A percentile compares a stretch with the other conserved stretches of the same genome.
Conservation (phyloP, 2,888 invertebrate species). For the Parasteatoda lunata region DNA sequence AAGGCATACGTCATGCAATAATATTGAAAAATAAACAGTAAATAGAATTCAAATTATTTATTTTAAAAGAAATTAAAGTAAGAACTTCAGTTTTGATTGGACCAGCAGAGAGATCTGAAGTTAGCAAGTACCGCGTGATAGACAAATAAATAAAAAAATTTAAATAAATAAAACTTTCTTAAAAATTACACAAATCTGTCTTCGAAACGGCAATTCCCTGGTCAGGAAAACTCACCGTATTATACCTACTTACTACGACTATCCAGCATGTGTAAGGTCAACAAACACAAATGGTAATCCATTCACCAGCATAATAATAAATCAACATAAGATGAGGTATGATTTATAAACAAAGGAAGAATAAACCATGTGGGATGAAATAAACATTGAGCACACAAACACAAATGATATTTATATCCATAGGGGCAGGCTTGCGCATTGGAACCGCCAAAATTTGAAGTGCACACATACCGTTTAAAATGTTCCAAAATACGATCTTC, state of each 20-base stretch:
- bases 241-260: constrained; percentile 50
- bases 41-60: too few relatives aligned
- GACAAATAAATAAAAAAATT: too few relatives aligned
- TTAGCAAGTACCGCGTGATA: too few relatives aligned
- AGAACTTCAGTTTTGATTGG: too few relatives aligned
- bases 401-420: constrained; percentile 58
- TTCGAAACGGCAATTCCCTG: too few relatives aligned
- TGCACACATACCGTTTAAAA: constrained; percentile 90
- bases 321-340: constrained; percentile 55
- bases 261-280: constrained; percentile 50
- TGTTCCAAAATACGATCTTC: constrained; percentile 97
- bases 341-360: constrained; percentile 50
- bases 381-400: constrained; percentile 51
- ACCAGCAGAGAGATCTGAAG: too few relatives aligned
- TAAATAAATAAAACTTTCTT: too few relatives aligned
- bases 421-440: constrained; percentile 43
- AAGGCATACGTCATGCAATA: too few relatives aligned
- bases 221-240: constrained; percentile 28
- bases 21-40: too few relatives aligned
- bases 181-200: too few relatives aligned
- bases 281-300: constrained; percentile 58
- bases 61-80: too few relatives aligned
- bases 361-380: constrained; percentile 58
- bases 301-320: constrained; percentile 57
- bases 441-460: constrained; percentile 69